Base-by-base conservation (phyloP, 2,888 invertebrate genomes). In the Quadroppia sp. region DNA sequence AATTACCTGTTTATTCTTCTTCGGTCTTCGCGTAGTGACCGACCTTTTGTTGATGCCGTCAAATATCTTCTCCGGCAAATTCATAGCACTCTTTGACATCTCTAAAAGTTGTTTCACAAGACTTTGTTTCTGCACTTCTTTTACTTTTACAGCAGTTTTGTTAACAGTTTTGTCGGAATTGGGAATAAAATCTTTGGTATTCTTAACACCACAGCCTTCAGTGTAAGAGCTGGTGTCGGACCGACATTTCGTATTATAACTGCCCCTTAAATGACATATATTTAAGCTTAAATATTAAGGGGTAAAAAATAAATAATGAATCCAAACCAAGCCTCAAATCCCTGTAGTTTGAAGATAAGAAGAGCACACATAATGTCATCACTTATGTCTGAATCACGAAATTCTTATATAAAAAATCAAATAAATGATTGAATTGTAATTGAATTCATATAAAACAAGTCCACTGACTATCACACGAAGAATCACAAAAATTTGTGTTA, bases 71-170 rank as follows among this genome's bases (percentile, higher is more conserved):
- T 61, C 61, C 25, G 67, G 67, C 23, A 67, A 20, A 42, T 13
- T 67, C 67, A 67, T 15, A 2, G 67, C 23, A 7, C 42, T 42
- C 23, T 42, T 36, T 13, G 40, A 67, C 67, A 67, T 67, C 20
- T 67, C 42, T 3, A 67, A 42, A 6, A 67, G 23, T 23, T 67
- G 67, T 67, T 42, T 36, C 1, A 67, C 9, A 2, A 67, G 6
- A 61, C 67, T 67, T 67, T 67, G 67, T 7, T 40, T 67, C 23
- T n/a, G n/a, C n/a, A n/a, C n/a, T n/a, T n/a, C n/a, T n/a, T n/a
- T n/a, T n/a, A n/a, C n/a, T n/a, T n/a, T n/a, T n/a, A n/a, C n/a
- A n/a, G n/a, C n/a, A n/a, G n/a, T n/a, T n/a, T n/a, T n/a, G n/a
- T n/a, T n/a, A n/a, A n/a, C n/a, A n/a, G n/a, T n/a, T n/a, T n/a